These are phyloP conservation scores for Diogma glabrata DNA, from an alignment of 2,888 invertebrate species.

Conservation along the genomic window DNA sequence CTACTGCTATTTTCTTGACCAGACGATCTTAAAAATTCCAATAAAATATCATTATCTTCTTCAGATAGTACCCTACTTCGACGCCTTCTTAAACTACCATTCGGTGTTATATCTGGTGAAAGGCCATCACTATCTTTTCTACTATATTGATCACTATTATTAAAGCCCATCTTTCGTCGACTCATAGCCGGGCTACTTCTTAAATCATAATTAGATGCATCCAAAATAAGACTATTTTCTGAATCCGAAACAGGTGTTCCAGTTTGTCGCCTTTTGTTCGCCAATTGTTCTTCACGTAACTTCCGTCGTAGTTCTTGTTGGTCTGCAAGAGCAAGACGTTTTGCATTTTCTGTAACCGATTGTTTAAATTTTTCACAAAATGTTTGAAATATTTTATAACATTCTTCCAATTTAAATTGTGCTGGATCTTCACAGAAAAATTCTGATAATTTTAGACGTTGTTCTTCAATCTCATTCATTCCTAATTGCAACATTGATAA, in stretches of 20 bases:
- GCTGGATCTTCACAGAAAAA: constrained; percentile 91
- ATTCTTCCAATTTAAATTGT: constrained; percentile 87
- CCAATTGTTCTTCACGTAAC: constrained; percentile 60
- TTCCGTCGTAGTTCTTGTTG: constrained; percentile 68
- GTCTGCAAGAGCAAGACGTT: constrained; percentile 71
- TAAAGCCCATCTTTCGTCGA: constrained; percentile 55
- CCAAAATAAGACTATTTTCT: constrained; percentile 61
- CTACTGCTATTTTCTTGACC: constrained; percentile 59
- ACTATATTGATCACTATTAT: constrained; percentile 38
- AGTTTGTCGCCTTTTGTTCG: constrained; percentile 48
- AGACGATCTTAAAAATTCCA: constrained; percentile 71
- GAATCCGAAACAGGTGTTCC: constrained; percentile 60
- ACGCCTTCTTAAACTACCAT: constrained; percentile 71
- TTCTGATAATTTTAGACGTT: constrained; percentile 69
- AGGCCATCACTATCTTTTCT: constrained; percentile 28
- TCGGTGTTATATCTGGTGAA: constrained; percentile 69
- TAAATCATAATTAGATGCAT: constrained; percentile 65
- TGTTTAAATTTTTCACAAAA: constrained; percentile 82
- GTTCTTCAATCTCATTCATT: constrained; percentile 70
- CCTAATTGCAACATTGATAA: constrained; percentile 64
- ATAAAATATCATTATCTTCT: constrained; percentile 72
- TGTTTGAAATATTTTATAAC: constrained; percentile 76
- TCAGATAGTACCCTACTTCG: constrained; percentile 70
- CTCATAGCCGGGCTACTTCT: constrained; percentile 56
- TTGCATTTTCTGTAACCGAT: constrained; percentile 74